Evolutionary conservation across 1,140 invertebrate genomes (phyloP).

Genomic region (Trypoxylus dichotomus): DNA sequence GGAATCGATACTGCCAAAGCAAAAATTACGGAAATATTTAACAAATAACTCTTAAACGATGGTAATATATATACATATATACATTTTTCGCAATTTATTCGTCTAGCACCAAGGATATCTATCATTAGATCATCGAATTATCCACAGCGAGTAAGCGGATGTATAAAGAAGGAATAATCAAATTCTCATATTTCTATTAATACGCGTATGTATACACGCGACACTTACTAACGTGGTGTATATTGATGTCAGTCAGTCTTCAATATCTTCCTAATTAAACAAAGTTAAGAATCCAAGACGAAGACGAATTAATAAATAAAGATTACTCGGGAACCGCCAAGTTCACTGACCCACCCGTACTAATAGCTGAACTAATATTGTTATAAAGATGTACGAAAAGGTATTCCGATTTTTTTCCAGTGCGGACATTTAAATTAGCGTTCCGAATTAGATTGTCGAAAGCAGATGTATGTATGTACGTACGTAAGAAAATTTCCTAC

Average conservation of each 20-base stretch:
- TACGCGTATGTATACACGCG: not conserved
- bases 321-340: not conserved
- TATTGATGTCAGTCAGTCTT: constrained; percentile 1
- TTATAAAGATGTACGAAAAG: not conserved
- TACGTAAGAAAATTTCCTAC: no score
- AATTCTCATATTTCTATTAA: constrained; percentile 4
- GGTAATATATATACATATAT: no score
- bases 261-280: constrained; percentile 7
- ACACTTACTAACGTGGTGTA: not conserved
- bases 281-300: constrained; percentile 6
- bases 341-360: not conserved
- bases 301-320: constrained; percentile 8
- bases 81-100: no score
- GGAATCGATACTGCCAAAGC: no score
- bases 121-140: constrained; percentile 1
- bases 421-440: no score
- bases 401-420: no score
- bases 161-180: not conserved
- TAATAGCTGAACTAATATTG: not conserved
- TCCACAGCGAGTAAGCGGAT: not conserved
- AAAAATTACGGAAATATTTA: no score
- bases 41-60: no score
- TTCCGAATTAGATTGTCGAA: not conserved
- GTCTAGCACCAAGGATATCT: not conserved
- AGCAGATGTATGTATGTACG: no score